Percentiles rank a stretch among this genome's conserved stretches.
These are phyloP conservation scores for Standfussiana lucernea DNA, from an alignment of 2,888 invertebrate genomes.

Conservation along the genomic window DNA sequence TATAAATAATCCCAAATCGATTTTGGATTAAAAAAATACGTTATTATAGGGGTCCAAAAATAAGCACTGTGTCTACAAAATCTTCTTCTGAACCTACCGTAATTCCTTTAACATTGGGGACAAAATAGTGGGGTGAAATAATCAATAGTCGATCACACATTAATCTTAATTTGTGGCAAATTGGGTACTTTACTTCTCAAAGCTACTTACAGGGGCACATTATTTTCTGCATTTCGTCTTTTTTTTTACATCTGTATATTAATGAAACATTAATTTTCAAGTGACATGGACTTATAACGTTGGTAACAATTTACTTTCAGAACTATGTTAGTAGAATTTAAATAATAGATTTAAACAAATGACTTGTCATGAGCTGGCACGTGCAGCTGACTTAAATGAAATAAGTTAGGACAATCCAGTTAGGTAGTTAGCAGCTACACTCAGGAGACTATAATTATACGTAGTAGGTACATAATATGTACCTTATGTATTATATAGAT, in stretches of 20 bases:
- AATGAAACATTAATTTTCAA: too few relatives aligned
- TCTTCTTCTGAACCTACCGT: neutral
- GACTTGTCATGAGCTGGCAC: too few relatives aligned
- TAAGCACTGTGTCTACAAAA: constrained; percentile 25
- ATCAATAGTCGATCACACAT: constrained; percentile 64
- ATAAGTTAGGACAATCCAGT: too few relatives aligned
- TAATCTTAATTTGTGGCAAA: constrained; percentile 64
- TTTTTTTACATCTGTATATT: neutral
- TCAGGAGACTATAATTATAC: too few relatives aligned
- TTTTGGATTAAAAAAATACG: neutral
- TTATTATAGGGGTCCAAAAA: constrained; percentile 16
- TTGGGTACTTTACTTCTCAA: constrained; percentile 46
- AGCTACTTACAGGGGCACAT: constrained; percentile 5
- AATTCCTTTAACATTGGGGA: constrained; percentile 46
- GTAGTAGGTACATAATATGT: too few relatives aligned
- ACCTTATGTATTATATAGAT: too few relatives aligned
- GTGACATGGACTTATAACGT: too few relatives aligned
- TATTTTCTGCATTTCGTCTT: neutral
- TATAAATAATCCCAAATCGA: neutral
- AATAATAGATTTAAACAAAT: too few relatives aligned
- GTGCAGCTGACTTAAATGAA: too few relatives aligned
- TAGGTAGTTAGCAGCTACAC: too few relatives aligned
- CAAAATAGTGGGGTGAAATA: constrained; percentile 58
- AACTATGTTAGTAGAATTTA: too few relatives aligned
- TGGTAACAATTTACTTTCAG: too few relatives aligned